Conservation (phyloP, 2,888 invertebrate species). For the Neuroscelio doddi region DNA sequence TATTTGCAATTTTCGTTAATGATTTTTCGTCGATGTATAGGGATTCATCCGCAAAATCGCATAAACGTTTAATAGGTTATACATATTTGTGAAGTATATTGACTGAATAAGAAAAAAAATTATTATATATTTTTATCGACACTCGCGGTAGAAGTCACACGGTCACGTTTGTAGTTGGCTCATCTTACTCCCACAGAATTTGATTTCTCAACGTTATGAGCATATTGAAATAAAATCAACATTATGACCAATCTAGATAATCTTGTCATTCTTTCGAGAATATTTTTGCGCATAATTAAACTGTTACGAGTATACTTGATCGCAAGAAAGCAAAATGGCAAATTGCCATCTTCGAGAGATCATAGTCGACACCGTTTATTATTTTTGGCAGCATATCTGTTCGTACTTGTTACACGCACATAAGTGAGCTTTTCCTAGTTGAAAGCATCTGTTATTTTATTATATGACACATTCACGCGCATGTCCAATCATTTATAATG, state of each 20-base stretch:
- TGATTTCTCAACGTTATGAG: too few relatives aligned
- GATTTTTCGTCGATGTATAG: too few relatives aligned
- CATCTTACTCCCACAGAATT: too few relatives aligned
- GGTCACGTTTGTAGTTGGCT: too few relatives aligned
- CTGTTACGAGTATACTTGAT: slow-evolving; percentile 35
- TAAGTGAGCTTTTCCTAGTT: slow-evolving; percentile 10
- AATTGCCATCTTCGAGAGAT: slow-evolving; percentile 43
- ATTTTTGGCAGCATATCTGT: slow-evolving; percentile 32
- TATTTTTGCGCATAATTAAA: slow-evolving; percentile 34
- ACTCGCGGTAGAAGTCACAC: too few relatives aligned
- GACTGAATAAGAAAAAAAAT: too few relatives aligned
- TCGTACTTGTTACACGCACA: not conserved
- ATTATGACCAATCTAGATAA: not conserved
- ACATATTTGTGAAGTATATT: too few relatives aligned
- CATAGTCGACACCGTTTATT: slow-evolving; percentile 29
- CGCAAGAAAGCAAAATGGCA: slow-evolving; percentile 46
- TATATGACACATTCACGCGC: slow-evolving; percentile 31
- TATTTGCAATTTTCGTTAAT: too few relatives aligned
- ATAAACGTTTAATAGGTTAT: too few relatives aligned
- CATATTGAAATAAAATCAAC: too few relatives aligned
- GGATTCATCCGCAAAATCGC: too few relatives aligned
- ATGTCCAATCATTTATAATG: slow-evolving; percentile 31
- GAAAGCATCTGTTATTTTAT: slow-evolving; percentile 36
- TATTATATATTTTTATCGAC: too few relatives aligned
- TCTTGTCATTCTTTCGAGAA: slow-evolving; percentile 20